phyloP scores from a whole-genome alignment of 2,888 invertebrate species.

The Melipona bicolor region DNA sequence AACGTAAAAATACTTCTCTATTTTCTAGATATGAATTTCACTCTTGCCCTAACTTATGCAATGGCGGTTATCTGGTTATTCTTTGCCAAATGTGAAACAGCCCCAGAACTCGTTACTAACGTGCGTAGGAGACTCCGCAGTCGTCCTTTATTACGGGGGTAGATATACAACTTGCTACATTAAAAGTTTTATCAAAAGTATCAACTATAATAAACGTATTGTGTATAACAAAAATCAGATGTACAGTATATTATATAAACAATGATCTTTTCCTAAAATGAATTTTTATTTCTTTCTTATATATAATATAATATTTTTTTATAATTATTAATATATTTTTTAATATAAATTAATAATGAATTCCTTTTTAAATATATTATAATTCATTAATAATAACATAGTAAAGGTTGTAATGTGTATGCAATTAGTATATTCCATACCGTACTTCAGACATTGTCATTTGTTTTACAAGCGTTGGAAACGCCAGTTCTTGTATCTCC shows the following conservation, averaged over 20 bases:
- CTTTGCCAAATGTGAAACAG: constrained; percentile 65
- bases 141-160: constrained; percentile 65
- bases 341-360: no score
- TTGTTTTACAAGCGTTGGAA: neutral
- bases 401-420: no score
- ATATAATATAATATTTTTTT: no score
- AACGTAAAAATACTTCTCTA: neutral
- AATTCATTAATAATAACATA: no score
- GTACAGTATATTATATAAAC: no score
- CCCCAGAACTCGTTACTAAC: constrained; percentile 62
- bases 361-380: no score
- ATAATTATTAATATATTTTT: no score
- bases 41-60: constrained; percentile 60
- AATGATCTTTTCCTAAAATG: no score
- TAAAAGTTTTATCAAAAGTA: neutral
- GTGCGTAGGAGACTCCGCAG: constrained; percentile 65
- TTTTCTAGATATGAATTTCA: constrained; percentile 68
- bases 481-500: neutral
- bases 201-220: neutral
- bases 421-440: no score
- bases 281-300: no score
- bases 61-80: constrained; percentile 67
- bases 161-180: constrained; percentile 18
- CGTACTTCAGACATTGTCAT: neutral
- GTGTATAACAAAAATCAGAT: no score